A percentile compares a stretch with the other conserved stretches of the same genome.
These are phyloP conservation scores for Chrysoperla carnea DNA, from an alignment of 1,140 invertebrate species.

Conservation along the genomic window DNA sequence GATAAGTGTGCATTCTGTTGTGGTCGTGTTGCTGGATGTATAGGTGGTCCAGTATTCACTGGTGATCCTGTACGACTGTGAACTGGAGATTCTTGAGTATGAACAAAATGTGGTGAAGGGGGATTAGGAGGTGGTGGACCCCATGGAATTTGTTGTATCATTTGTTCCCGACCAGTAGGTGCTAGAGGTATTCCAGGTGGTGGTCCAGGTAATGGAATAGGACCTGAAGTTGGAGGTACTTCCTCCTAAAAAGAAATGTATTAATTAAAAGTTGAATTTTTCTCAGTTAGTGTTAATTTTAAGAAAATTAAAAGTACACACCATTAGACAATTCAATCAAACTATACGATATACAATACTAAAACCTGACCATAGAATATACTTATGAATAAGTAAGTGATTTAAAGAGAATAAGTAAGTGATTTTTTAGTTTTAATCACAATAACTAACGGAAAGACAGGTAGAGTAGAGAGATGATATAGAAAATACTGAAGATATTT, in stretches of 20 bases:
- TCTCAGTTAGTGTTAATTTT: no score
- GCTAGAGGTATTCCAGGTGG: conserved; percentile 20
- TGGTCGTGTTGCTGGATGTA: not conserved
- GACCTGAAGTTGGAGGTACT: not conserved
- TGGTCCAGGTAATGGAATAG: conserved; percentile 13
- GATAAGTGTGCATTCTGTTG: not conserved
- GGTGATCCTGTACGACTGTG: not conserved
- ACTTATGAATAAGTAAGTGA: no score
- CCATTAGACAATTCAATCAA: no score
- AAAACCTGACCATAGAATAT: no score
- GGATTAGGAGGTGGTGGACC: conserved; percentile 23
- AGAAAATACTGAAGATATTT: no score
- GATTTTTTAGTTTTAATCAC: no score
- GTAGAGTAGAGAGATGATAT: no score
- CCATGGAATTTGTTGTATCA: conserved; percentile 15
- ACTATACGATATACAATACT: no score
- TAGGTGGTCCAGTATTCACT: not conserved
- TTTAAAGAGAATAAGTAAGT: no score
- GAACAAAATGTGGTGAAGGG: not conserved
- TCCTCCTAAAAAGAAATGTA: not conserved
- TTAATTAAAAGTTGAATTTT: no score
- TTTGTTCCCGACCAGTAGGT: conserved; percentile 5
- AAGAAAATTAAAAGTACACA: no score
- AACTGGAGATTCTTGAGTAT: not conserved
- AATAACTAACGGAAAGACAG: no score